These are phyloP conservation scores for Acanthococcus lagerstroemiae DNA, from an alignment of 2,888 invertebrate genomes.

Conservation along the genomic window DNA sequence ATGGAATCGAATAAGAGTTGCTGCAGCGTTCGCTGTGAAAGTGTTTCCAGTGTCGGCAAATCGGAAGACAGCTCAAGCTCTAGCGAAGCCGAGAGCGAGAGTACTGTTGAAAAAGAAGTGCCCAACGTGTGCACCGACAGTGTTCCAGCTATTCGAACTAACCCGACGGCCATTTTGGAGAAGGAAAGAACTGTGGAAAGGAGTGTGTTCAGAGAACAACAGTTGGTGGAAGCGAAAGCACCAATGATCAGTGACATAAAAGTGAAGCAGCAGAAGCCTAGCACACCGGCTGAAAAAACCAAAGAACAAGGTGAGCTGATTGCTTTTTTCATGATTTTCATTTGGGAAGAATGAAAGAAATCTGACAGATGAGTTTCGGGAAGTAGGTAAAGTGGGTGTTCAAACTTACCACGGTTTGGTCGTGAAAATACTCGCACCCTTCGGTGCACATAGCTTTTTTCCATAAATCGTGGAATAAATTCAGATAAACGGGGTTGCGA, in stretches of 20 bases:
- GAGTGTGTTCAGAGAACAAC: constrained; percentile 3
- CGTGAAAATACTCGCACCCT: too few relatives aligned
- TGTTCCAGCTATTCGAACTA: background rate
- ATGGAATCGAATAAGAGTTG: constrained; percentile 27
- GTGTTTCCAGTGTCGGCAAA: constrained; percentile 60
- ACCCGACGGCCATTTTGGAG: background rate
- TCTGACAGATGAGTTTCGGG: too few relatives aligned
- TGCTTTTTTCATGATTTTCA: too few relatives aligned
- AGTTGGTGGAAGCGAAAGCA: background rate
- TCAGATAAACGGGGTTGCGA: background rate
- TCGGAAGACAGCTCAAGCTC: constrained; percentile 53
- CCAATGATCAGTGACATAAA: background rate
- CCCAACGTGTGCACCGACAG: background rate
- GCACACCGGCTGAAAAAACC: background rate
- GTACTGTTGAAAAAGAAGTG: constrained; percentile 2
- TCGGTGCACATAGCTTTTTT: too few relatives aligned
- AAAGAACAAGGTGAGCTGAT: constrained; percentile 15
- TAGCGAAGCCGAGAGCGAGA: constrained; percentile 5
- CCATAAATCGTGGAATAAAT: background rate
- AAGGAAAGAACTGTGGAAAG: constrained; percentile 5
- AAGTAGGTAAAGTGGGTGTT: too few relatives aligned
- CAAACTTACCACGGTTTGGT: background rate
- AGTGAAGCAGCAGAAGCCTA: constrained; percentile 7
- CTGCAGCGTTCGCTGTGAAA: constrained; percentile 42
- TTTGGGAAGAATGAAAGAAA: too few relatives aligned